Base-by-base conservation (phyloP, 2,113 vertebrate species). In the Odontesthes bonariensis region DNA sequence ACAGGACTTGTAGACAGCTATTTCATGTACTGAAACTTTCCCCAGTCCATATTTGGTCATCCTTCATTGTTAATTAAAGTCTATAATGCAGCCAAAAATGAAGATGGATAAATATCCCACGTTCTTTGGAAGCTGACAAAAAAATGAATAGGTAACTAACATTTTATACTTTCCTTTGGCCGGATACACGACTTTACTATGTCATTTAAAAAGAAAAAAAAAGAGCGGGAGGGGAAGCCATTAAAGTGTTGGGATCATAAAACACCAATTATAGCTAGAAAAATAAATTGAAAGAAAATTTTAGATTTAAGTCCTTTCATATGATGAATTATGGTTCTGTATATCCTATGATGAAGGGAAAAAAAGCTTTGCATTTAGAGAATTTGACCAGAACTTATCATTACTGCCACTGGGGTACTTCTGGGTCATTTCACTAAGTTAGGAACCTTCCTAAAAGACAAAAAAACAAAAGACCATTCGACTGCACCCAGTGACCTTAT, bases 401-500 rank as follows among this genome's bases (percentile, higher is more conserved):
- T 32, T 23, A 44, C 66, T 32, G 66, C 40, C 66, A 69, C 53
- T 56, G 46, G 20, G 23, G 32, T 46, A n/a, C 53, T 57, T 68
- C 65, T 46, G 40, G 23, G 66, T 69, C 53, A 69, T 69, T 69
- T 56, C 53, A 56, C 66, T 6, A 23, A 44, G 38, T 68, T 40
- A 68, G 53, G 40, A 44, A 46, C 52, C 27, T 32, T 46, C 53
- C 52, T 27, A 2, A 27, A 27, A 27, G 27, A 27, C 27, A 27
- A 46, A 44, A 56, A 38, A 19, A 54, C 54, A 42, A 44, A 47
- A 44, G 38, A 56, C 22, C 31, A 8, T 46, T 44, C 19, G n/a
- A 14, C 38, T 38, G 38, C 53, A 74, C n/a, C 57, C 7, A 12
- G 22, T 31, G 23, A 71, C 22, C 60, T 74, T 57, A 61, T 32